Base-by-base conservation (phyloP, 2,888 invertebrate genomes). In the Rambutsinella grinnellia region DNA sequence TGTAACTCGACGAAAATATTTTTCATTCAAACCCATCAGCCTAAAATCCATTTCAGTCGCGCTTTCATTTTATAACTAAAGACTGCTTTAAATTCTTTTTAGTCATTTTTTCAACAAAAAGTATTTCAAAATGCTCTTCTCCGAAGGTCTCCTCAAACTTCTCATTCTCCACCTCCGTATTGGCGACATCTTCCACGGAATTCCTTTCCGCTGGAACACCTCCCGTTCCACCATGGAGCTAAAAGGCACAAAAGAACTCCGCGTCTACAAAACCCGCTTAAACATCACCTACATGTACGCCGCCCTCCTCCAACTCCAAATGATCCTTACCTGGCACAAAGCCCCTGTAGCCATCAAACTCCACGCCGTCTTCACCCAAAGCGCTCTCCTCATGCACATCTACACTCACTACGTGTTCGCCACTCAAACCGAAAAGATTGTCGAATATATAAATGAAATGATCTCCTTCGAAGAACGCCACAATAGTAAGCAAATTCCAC, bases 401-500 rank as follows among this genome's bases (percentile, higher is more conserved):
- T 57, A 67, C 27, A 27, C 27, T 21, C 67, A 67, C 21, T 17
- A 58, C 24, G 67, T 58, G 15, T 67, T 49, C 21, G 5, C 13
- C 21, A 21, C 19, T 15, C 28, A 58, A 3, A 8, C 13, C 6
- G 27, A 1, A 1, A 3, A n/a, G 0, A 67, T 67, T 44, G 51
- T 58, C 1, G 10, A 51, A 0, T 58, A 58, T n/a, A n/a, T 58
- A 0, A 67, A 67, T 21, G 67, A 28, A 26, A 67, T 67, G 58
- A 0, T 67, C 15, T 1, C 1, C 0, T 67, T 67, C 58, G 67
- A 67, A 23, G 13, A 17, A 10, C n/a, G n/a, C n/a, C n/a, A n/a
- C n/a, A n/a, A n/a, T n/a, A n/a, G n/a, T n/a, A n/a, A n/a, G n/a
- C n/a, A n/a, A n/a, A n/a, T n/a, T n/a, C n/a, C n/a, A n/a, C n/a